Conservation (phyloP, 2,888 invertebrate species). For the Drosophila leonis region DNA sequence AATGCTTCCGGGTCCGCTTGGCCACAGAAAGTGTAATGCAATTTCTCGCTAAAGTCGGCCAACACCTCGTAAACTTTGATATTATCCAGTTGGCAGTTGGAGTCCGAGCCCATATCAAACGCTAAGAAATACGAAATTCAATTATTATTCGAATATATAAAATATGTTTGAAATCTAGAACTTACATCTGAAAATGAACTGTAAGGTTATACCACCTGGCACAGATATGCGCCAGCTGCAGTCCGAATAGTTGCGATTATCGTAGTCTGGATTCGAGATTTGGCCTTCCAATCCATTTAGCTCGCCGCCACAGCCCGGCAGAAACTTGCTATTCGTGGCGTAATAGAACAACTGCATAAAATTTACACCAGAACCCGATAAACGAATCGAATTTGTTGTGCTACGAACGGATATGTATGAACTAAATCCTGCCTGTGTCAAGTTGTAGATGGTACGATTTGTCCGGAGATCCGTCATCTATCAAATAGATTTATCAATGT, state of each 20-base stretch:
- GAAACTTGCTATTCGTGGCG: slow-evolving; percentile 49
- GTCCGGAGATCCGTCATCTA: slow-evolving; percentile 72
- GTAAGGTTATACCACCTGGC: slow-evolving; percentile 82
- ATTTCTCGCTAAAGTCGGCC: slow-evolving; percentile 70
- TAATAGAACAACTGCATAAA: slow-evolving; percentile 59
- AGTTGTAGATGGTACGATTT: slow-evolving; percentile 58
- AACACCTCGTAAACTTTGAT: slow-evolving; percentile 88
- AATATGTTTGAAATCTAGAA: neutral
- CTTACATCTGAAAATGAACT: slow-evolving; percentile 71
- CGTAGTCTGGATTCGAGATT: slow-evolving; percentile 89
- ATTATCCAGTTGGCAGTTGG: slow-evolving; percentile 88
- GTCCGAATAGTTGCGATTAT: slow-evolving; percentile 86
- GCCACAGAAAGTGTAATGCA: slow-evolving; percentile 85
- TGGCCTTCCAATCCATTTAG: slow-evolving; percentile 64
- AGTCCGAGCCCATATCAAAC: slow-evolving; percentile 88
- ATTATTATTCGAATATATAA: neutral
- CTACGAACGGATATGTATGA: slow-evolving; percentile 28
- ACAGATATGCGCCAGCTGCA: slow-evolving; percentile 89
- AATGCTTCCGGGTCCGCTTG: slow-evolving; percentile 83
- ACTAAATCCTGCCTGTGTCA: slow-evolving; percentile 13
- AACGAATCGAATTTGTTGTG: slow-evolving; percentile 67
- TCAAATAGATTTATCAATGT: neutral
- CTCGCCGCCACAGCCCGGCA: slow-evolving; percentile 80
- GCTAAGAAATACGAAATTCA: slow-evolving; percentile 18
- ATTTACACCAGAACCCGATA: slow-evolving; percentile 36